Conservation (phyloP, 1,140 invertebrate species). For the Drosophila burlai region DNA sequence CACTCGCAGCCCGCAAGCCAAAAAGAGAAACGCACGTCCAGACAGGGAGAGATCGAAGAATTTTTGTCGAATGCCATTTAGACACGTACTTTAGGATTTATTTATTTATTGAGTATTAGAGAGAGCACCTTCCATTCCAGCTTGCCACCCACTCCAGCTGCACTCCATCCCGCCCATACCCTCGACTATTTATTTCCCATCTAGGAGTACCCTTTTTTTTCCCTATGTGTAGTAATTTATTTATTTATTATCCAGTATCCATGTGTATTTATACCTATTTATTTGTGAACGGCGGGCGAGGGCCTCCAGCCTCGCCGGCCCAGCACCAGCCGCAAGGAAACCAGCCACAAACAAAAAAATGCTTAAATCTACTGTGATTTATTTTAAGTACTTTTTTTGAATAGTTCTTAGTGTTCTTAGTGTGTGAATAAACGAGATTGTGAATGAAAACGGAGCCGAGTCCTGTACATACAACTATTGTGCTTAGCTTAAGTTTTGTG, state of each 20-base stretch:
- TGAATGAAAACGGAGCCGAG: constrained; percentile 23
- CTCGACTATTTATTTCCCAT: constrained; percentile 46
- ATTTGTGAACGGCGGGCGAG: constrained; percentile 15
- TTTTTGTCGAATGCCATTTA: constrained; percentile 77
- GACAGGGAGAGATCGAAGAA: constrained; percentile 45
- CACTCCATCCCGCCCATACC: not conserved
- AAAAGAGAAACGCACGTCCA: constrained; percentile 25
- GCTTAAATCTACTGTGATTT: constrained; percentile 81
- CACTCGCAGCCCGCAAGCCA: constrained; percentile 13
- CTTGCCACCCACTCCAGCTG: not conserved
- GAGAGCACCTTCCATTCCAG: constrained; percentile 31
- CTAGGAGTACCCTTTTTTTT: constrained; percentile 20
- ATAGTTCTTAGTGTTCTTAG: constrained; percentile 60
- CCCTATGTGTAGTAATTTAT: constrained; percentile 54
- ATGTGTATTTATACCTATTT: constrained; percentile 40
- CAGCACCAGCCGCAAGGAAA: constrained; percentile 19
- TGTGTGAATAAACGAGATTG: constrained; percentile 29
- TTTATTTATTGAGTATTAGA: constrained; percentile 57
- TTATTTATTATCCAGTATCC: constrained; percentile 27
- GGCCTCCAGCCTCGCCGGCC: not conserved
- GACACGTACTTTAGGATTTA: constrained; percentile 60
- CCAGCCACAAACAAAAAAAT: constrained; percentile 59
- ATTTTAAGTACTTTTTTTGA: constrained; percentile 82
- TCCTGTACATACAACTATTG: constrained; percentile 43
- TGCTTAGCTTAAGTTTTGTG: constrained; percentile 48